Base-by-base conservation (phyloP, 2,888 invertebrate species). In the Smittia sp. region DNA sequence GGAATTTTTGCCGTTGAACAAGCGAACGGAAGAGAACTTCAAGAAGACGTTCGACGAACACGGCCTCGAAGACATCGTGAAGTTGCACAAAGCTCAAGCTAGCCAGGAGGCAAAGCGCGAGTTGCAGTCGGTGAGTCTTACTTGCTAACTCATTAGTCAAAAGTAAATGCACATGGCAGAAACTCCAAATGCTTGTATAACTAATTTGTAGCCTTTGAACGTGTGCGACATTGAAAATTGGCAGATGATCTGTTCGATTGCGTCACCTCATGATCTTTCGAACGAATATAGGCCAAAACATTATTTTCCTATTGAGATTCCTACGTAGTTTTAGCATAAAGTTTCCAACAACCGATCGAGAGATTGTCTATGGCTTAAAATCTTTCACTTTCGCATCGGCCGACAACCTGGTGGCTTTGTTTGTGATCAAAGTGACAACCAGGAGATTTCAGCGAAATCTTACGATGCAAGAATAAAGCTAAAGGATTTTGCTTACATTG, bases 1-100 rank as follows among this genome's bases (percentile, higher is more conserved):
- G 89, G 96, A 96, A 83, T 94, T 96, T 85, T 91, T 97, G 81
- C 97, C 97, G 76, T 87, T 92, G 79, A 96, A 95, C 84, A 96
- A 96, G 80, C 90, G 96, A 80, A 93, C 92, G 79, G 93, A 93
- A 83, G 94, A 93, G 79, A 90, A 91, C 82, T 91, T 96, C 82
- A 88, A 90, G 78, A 84, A 89, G 77, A 87, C 89, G 78, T 94
- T 94, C 84, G 89, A 89, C 77, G 88, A 91, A 74, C 90, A 90
- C 78, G 93, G 91, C 25, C 86, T 95, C 76, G 88, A 87, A 72
- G 91, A 92, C 82, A 88, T 95, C 79, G 89, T 92, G 78, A 89
- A 90, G 78, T 85, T 92, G 78, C 92, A 92, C 80, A 90, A 92
- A 80, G 91, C 91, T 76, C 92, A 92, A 81, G 91, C 92, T 78